Conservation (phyloP, 2,888 invertebrate species). For the Kuschelorhynchus macadamiae region DNA sequence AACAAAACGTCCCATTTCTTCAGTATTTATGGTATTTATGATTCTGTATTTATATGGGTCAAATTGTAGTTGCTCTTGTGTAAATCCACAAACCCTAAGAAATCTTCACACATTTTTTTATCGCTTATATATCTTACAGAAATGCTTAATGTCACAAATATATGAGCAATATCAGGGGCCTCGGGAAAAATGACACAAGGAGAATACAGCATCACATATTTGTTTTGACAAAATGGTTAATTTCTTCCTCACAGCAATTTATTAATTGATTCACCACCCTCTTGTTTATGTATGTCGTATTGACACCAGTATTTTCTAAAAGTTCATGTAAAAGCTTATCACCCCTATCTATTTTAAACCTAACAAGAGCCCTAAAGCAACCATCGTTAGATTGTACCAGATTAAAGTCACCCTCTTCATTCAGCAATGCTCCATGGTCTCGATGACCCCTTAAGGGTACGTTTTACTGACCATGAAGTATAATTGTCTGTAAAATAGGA, state of each 20-base stretch:
- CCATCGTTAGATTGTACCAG: slow-evolving; percentile 5
- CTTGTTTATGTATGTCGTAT: too few relatives aligned
- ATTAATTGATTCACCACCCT: too few relatives aligned
- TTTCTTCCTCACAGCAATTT: neutral
- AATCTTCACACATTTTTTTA: slow-evolving; percentile 17
- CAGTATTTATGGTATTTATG: slow-evolving; percentile 1
- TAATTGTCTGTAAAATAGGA: slow-evolving; percentile 23
- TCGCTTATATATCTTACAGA: slow-evolving; percentile 20
- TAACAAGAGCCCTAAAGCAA: slow-evolving; percentile 2
- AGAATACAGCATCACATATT: slow-evolving; percentile 9
- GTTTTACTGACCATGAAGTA: slow-evolving; percentile 1
- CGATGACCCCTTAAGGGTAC: slow-evolving; percentile 5
- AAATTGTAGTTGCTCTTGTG: slow-evolving; percentile 19
- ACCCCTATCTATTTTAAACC: neutral
- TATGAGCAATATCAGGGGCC: slow-evolving; percentile 29
- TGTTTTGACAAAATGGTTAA: neutral
- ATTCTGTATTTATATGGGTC: slow-evolving; percentile 14
- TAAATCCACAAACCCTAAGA: slow-evolving; percentile 31
- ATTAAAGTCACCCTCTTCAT: slow-evolving; percentile 6
- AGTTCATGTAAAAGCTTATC: neutral
- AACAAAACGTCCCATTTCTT: slow-evolving; percentile 6
- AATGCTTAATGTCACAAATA: slow-evolving; percentile 27
- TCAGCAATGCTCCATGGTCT: slow-evolving; percentile 1
- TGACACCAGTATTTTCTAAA: slow-evolving; percentile 6
- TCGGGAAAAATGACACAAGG: slow-evolving; percentile 26